phyloP scores from a whole-genome alignment of 1,140 invertebrate species.

The Propsilocerus akamusi region DNA sequence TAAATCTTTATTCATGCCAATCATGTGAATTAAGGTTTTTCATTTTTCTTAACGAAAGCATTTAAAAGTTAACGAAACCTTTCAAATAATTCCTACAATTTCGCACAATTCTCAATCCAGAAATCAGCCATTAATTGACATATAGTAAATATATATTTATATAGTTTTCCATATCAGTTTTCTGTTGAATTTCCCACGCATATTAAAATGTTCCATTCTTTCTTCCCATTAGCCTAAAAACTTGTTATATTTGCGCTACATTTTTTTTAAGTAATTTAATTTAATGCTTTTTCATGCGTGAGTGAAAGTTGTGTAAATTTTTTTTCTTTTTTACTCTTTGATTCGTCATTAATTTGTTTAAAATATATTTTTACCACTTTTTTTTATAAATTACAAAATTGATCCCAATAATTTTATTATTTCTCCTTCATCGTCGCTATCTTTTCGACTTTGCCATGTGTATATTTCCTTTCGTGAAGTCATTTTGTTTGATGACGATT shows the following conservation, averaged over 20 bases:
- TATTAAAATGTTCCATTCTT: neutral
- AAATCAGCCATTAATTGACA: neutral
- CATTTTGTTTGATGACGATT: too few relatives aligned
- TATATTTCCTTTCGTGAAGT: too few relatives aligned
- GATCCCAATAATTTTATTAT: constrained; percentile 1
- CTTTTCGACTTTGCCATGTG: too few relatives aligned
- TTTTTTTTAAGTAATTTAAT: neutral
- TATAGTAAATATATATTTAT: neutral
- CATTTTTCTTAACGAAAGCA: neutral
- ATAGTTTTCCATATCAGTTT: neutral
- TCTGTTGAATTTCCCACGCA: too few relatives aligned
- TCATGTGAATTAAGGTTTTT: neutral
- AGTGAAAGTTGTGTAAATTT: neutral
- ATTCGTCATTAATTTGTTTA: neutral
- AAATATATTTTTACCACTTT: neutral
- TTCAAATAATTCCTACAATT: neutral
- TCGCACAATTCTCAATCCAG: neutral
- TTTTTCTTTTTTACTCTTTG: neutral
- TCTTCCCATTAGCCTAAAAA: neutral
- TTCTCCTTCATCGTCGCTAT: too few relatives aligned
- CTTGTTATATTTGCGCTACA: neutral
- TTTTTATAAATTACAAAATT: constrained; percentile 1
- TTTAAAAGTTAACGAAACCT: neutral
- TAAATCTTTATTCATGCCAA: too few relatives aligned
- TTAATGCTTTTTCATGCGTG: neutral